Evolutionary conservation across 1,140 invertebrate species (phyloP).

Genomic region (Acromyrmex echinatior): DNA sequence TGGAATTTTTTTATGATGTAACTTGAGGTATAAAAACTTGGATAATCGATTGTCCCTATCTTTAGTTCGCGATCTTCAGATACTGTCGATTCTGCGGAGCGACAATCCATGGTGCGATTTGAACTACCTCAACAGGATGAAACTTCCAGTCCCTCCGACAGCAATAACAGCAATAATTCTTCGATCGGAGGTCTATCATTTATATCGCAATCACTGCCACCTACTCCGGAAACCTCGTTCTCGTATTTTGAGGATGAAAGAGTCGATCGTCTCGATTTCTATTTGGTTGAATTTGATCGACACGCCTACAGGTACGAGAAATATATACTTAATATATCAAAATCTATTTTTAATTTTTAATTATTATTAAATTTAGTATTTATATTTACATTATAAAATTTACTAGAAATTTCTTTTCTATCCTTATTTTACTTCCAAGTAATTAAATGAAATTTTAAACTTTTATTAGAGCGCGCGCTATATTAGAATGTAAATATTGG

Average conservation of each 20-base stretch:
- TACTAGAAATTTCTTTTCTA: background rate
- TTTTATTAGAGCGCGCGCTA: background rate
- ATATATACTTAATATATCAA: background rate
- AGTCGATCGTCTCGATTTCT: constrained; percentile 77
- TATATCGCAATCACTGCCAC: constrained; percentile 73
- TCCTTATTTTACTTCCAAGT: background rate
- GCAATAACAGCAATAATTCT: constrained; percentile 85
- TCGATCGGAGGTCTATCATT: constrained; percentile 77
- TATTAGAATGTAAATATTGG: background rate
- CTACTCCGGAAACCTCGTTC: constrained; percentile 77
- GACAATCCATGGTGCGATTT: constrained; percentile 76
- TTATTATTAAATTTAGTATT: background rate
- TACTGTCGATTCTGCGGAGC: constrained; percentile 71
- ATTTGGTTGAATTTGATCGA: constrained; percentile 82
- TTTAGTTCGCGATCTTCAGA: constrained; percentile 78
- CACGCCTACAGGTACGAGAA: constrained; percentile 86
- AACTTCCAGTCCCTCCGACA: constrained; percentile 78
- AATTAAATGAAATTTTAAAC: background rate
- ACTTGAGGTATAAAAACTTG: background rate
- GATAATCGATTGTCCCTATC: constrained; percentile 27
- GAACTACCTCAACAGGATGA: constrained; percentile 77
- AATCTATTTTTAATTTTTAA: background rate
- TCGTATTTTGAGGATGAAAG: constrained; percentile 77
- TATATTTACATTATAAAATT: constrained; percentile 21
- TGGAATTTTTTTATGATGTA: background rate